Conservation (phyloP, 2,797 vertebrate species). For the Bucorvus abyssinicus region DNA sequence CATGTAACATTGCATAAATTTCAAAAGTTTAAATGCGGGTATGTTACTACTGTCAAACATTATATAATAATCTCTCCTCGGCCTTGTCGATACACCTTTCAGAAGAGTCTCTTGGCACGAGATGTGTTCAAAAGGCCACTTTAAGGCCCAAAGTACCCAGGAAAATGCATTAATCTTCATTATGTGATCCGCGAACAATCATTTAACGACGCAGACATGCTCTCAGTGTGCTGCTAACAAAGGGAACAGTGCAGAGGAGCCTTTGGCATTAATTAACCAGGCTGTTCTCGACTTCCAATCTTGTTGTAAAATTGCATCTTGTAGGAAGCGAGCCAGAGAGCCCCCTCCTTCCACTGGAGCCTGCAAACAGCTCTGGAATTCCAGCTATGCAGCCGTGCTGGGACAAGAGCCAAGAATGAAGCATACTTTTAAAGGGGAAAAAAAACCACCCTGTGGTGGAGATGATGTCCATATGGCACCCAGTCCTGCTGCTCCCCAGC, state of each 20-base stretch:
- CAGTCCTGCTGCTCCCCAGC: not conserved
- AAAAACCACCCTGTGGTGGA: not conserved
- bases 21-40: not conserved
- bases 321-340: conserved; percentile 11
- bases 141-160: not conserved
- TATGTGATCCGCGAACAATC: not conserved
- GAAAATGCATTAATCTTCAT: conserved; percentile 3
- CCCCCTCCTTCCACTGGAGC: conserved; percentile 55
- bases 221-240: conserved; percentile 23
- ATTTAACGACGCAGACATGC: not conserved
- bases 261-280: conserved; percentile 31
- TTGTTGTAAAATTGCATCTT: not conserved
- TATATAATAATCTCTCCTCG: not conserved
- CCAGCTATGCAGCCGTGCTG: conserved; percentile 78
- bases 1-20: not conserved
- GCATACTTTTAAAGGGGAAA: conserved; percentile 25
- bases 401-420: conserved; percentile 61
- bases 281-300: conserved; percentile 1
- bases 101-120: not conserved
- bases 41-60: not conserved
- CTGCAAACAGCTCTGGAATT: conserved; percentile 78
- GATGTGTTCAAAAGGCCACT: not conserved
- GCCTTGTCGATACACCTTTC: not conserved
- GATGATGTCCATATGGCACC: conserved; percentile 2
- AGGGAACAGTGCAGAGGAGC: not conserved